Conservation (phyloP, 2,888 invertebrate genomes). For the Ametastegia equiseti region DNA sequence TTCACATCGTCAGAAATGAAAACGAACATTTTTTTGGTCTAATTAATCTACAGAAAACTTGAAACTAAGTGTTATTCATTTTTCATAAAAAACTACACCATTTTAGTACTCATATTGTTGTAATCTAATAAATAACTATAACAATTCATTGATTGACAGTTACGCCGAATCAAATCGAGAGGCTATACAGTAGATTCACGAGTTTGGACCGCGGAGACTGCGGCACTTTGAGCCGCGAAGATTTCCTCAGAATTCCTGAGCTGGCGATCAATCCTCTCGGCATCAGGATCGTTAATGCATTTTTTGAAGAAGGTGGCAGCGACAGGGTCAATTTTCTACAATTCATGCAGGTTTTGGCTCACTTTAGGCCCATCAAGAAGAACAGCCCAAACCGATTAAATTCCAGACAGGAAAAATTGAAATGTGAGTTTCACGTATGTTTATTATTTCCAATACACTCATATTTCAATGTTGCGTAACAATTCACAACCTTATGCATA, state of each 20-base stretch:
- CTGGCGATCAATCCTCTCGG: slow-evolving; percentile 98
- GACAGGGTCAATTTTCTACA: slow-evolving; percentile 98
- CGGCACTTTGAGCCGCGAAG: slow-evolving; percentile 96
- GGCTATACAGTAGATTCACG: slow-evolving; percentile 97
- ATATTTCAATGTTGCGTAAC: background rate
- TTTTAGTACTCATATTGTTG: slow-evolving; percentile 32
- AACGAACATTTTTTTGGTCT: too few species aligned
- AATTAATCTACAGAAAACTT: too few species aligned
- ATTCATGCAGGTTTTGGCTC: slow-evolving; percentile 96
- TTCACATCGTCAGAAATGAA: too few species aligned
- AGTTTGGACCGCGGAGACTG: slow-evolving; percentile 97
- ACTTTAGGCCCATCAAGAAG: slow-evolving; percentile 96
- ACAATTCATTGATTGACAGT: slow-evolving; percentile 79
- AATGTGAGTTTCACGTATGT: slow-evolving; percentile 84
- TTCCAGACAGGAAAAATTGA: slow-evolving; percentile 94
- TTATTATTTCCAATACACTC: too few species aligned
- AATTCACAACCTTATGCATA: background rate
- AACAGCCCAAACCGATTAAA: slow-evolving; percentile 94
- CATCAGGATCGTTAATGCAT: slow-evolving; percentile 98
- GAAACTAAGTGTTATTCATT: background rate
- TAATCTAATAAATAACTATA: background rate
- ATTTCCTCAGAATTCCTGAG: slow-evolving; percentile 98
- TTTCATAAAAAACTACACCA: background rate
- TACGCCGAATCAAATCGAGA: slow-evolving; percentile 98
- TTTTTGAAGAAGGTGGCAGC: slow-evolving; percentile 92